Conservation (phyloP, 1,140 invertebrate genomes). For the Vollenhovia emeryi region DNA sequence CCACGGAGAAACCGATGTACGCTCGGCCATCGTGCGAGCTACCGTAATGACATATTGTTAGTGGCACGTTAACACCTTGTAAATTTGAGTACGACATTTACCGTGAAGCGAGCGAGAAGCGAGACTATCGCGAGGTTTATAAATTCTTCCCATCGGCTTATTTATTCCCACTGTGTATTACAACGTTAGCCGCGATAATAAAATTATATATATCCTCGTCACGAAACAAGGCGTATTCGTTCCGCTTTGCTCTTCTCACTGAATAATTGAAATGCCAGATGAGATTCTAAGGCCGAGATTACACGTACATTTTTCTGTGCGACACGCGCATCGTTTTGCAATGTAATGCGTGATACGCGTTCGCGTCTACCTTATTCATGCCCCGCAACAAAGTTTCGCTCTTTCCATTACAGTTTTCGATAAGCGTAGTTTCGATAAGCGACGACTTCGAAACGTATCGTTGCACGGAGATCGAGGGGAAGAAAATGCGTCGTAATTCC, state of each 20-base stretch:
- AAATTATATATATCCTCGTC: slow-evolving; percentile 22
- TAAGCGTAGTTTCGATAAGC: too few species aligned
- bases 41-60: slow-evolving; percentile 59
- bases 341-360: neutral
- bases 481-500: slow-evolving; percentile 16
- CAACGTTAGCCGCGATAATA: neutral
- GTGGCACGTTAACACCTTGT: slow-evolving; percentile 49
- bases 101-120: slow-evolving; percentile 1
- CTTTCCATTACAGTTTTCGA: neutral
- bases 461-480: neutral
- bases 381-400: neutral
- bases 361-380: neutral
- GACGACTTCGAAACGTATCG: slow-evolving; percentile 5
- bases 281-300: neutral
- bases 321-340: neutral
- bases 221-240: neutral
- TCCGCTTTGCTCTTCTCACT: neutral
- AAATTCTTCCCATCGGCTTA: neutral
- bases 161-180: neutral
- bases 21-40: neutral
- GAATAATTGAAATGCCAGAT: neutral
- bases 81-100: slow-evolving; percentile 24
- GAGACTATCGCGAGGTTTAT: neutral
- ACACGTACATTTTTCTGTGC: neutral
- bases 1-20: neutral